These are phyloP conservation scores for Ectemnius continuus DNA, from an alignment of 2,888 invertebrate species.

Conservation along the genomic window DNA sequence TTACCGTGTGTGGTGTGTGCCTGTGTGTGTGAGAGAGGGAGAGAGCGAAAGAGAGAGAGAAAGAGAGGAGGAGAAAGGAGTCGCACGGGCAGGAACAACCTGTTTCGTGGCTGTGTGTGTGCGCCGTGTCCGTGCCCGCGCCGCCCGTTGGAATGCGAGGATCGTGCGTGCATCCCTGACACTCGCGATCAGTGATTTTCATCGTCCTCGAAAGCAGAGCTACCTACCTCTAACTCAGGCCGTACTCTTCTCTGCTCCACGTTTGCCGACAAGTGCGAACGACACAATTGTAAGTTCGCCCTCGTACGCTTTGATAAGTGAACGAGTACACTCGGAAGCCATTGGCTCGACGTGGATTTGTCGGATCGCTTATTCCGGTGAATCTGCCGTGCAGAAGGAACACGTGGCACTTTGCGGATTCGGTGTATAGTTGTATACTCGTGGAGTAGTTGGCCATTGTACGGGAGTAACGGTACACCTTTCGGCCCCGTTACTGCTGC, in stretches of 20 bases:
- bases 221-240: too few species aligned
- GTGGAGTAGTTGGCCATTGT: neutral
- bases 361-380: conserved; percentile 20
- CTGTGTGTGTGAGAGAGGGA: neutral
- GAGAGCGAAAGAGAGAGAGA: neutral
- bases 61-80: neutral
- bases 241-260: too few species aligned
- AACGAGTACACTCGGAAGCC: too few species aligned
- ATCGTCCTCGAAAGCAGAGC: too few species aligned
- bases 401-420: conserved; percentile 35
- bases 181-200: conserved; percentile 13
- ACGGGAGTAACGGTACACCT: neutral
- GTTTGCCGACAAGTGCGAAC: too few species aligned
- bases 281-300: too few species aligned
- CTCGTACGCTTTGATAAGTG: too few species aligned
- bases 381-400: conserved; percentile 21
- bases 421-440: neutral
- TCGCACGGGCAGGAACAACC: conserved; percentile 37
- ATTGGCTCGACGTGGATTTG: neutral
- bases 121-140: conserved; percentile 25
- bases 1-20: neutral
- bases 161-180: conserved; percentile 54
- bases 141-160: conserved; percentile 56
- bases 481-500: conserved; percentile 2
- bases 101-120: conserved; percentile 39